A percentile compares a stretch with the other conserved stretches of the same genome.
phyloP scores from a whole-genome alignment of 2,888 invertebrate species.

The Xestia c-nigrum region DNA sequence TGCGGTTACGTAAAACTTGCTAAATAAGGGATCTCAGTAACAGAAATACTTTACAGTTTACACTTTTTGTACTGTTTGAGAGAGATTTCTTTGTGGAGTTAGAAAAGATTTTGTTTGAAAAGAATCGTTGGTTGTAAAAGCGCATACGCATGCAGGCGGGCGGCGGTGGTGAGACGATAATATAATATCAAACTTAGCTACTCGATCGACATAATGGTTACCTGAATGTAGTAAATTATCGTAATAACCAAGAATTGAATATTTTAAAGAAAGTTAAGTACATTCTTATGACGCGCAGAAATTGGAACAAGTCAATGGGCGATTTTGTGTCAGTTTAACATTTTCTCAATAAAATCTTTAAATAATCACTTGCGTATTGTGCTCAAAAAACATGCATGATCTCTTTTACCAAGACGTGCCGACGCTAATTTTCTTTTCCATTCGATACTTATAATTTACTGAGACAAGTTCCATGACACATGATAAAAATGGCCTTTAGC shows the following conservation, averaged over 20 bases:
- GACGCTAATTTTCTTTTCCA: background rate
- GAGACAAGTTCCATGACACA: background rate
- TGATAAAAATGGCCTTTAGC: conserved; percentile 11
- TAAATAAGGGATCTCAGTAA: conserved; percentile 63
- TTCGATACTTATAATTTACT: background rate
- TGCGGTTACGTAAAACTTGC: conserved; percentile 63
- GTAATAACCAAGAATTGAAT: background rate
- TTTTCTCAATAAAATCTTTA: conserved; percentile 36
- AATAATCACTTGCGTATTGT: conserved; percentile 25
- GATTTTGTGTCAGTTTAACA: background rate
- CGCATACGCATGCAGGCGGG: background rate
- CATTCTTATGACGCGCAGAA: background rate
- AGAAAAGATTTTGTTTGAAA: background rate
- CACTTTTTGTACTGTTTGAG: conserved; percentile 42
- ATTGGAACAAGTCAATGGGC: background rate
- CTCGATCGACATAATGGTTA: background rate
- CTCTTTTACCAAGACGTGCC: background rate
- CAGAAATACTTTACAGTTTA: conserved; percentile 55
- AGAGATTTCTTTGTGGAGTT: conserved; percentile 30
- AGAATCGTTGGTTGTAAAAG: background rate
- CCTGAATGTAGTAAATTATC: background rate
- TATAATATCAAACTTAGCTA: background rate
- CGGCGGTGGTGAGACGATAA: background rate
- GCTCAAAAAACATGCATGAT: conserved; percentile 10
- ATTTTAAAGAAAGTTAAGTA: background rate